Conservation (phyloP, 2,797 vertebrate species). For the Pogoniulus pusillus region DNA sequence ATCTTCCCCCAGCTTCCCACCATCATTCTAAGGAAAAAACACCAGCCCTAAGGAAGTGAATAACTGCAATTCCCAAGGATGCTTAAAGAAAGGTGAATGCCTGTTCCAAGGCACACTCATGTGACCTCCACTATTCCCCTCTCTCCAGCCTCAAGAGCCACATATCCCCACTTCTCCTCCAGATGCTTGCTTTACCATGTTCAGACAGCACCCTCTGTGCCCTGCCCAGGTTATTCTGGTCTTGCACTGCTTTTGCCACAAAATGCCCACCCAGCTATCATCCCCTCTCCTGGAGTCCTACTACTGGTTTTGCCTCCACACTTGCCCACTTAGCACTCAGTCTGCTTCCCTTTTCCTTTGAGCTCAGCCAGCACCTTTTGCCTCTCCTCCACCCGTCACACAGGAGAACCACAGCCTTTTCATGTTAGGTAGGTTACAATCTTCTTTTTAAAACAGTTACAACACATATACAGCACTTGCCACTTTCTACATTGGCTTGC, state of each 20-base stretch:
- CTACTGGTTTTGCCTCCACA: constrained; percentile 41
- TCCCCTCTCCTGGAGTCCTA: constrained; percentile 49
- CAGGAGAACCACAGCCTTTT: neutral
- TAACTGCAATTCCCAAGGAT: constrained; percentile 27
- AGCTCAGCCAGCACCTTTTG: constrained; percentile 30
- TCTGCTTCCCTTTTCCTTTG: constrained; percentile 2
- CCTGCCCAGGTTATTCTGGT: constrained; percentile 44
- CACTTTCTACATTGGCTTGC: neutral
- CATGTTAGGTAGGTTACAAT: neutral
- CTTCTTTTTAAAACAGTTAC: neutral
- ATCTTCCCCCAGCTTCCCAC: neutral
- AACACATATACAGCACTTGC: neutral
- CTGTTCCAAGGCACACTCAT: neutral
- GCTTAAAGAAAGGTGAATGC: constrained; percentile 10
- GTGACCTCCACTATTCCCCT: neutral
- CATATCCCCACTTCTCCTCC: neutral
- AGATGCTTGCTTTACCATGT: neutral
- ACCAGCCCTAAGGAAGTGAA: neutral
- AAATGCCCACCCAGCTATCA: constrained; percentile 38
- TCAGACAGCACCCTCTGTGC: constrained; percentile 44
- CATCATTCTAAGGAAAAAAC: neutral
- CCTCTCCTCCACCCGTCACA: neutral
- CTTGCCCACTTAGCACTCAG: constrained; percentile 38
- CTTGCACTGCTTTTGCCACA: constrained; percentile 29
- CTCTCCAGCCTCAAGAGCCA: neutral